These are phyloP conservation scores for Pachycephus smyrnensis DNA, from an alignment of 2,888 invertebrate species.

Conservation along the genomic window DNA sequence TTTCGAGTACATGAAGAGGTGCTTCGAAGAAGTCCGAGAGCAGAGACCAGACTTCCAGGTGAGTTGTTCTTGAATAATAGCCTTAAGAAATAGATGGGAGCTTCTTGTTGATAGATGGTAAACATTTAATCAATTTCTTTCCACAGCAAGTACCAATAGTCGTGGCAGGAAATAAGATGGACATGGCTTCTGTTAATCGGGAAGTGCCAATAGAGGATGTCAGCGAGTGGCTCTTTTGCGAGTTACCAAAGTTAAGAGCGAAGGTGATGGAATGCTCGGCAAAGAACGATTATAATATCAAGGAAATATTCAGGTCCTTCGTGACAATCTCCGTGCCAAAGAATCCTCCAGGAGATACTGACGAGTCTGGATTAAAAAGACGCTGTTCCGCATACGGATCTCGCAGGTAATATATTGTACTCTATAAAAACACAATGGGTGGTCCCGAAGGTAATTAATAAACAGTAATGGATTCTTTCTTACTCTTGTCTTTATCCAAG, in stretches of 20 bases:
- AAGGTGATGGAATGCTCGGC: conserved; percentile 84
- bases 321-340: conserved; percentile 79
- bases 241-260: conserved; percentile 79
- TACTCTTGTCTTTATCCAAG: conserved; percentile 30
- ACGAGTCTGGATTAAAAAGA: conserved; percentile 75
- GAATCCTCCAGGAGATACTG: conserved; percentile 67
- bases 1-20: conserved; percentile 79
- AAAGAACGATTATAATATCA: conserved; percentile 82
- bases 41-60: conserved; percentile 80
- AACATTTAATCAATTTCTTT: conserved; percentile 14
- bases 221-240: conserved; percentile 84
- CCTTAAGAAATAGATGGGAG: background rate
- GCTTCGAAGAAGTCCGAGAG: conserved; percentile 86
- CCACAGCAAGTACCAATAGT: conserved; percentile 85
- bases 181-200: conserved; percentile 77
- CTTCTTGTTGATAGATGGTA: background rate
- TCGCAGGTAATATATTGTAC: conserved; percentile 50
- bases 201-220: conserved; percentile 84
- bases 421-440: background rate
- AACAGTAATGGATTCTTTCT: conserved; percentile 2
- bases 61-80: conserved; percentile 14
- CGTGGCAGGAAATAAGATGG: conserved; percentile 87
- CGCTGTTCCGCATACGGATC: conserved; percentile 80
- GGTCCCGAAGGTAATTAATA: background rate
- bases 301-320: conserved; percentile 84